phyloP scores from a whole-genome alignment of 2,888 invertebrate genomes.

The Drosophila tripunctata region DNA sequence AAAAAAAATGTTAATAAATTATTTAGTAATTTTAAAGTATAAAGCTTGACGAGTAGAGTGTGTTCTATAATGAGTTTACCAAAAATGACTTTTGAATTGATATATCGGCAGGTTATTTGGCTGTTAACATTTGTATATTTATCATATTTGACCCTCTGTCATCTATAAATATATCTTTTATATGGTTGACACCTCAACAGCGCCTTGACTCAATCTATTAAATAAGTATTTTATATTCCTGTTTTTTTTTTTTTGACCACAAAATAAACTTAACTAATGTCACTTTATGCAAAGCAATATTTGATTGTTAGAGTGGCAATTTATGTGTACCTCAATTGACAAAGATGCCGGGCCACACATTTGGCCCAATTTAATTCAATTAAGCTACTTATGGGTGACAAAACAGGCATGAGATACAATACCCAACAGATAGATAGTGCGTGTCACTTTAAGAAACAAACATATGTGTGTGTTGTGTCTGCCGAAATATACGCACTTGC shows the following conservation, averaged over 20 bases:
- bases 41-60: no score
- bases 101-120: constrained; percentile 12
- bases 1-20: no score
- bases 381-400: constrained; percentile 56
- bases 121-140: background rate
- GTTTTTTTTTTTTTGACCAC: constrained; percentile 11
- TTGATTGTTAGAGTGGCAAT: constrained; percentile 53
- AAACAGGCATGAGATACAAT: constrained; percentile 24
- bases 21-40: no score
- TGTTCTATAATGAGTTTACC: background rate
- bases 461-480: no score
- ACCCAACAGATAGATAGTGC: constrained; percentile 24
- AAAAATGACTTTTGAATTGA: background rate
- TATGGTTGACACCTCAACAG: constrained; percentile 34
- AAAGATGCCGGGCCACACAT: constrained; percentile 49
- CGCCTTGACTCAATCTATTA: constrained; percentile 36
- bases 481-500: constrained; percentile 19
- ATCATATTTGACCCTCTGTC: constrained; percentile 31
- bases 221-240: constrained; percentile 2
- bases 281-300: constrained; percentile 53
- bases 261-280: constrained; percentile 46
- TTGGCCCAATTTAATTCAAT: constrained; percentile 74
- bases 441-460: constrained; percentile 21
- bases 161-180: constrained; percentile 20
- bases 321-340: constrained; percentile 53